phyloP scores from a whole-genome alignment of 2,888 invertebrate genomes.

The Monochamus alternatus region DNA sequence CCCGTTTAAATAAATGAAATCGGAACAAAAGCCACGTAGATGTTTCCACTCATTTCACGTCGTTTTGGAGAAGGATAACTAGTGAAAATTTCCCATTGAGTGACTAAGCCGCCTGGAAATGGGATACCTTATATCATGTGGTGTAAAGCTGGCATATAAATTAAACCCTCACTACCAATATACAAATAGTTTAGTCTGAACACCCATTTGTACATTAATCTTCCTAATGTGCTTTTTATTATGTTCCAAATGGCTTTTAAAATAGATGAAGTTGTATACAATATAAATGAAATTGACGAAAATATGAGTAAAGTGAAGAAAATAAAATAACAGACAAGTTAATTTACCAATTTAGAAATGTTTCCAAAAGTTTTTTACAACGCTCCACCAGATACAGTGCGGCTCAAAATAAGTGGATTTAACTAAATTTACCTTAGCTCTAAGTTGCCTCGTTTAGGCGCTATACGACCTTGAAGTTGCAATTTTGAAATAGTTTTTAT shows the following conservation, averaged over 20 bases:
- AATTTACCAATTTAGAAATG: no score
- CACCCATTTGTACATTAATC: conserved; percentile 1
- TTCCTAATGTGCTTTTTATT: conserved; percentile 5
- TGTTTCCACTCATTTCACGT: conserved; percentile 11
- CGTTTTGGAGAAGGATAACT: conserved; percentile 16
- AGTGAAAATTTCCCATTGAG: conserved; percentile 18
- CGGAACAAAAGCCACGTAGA: conserved; percentile 5
- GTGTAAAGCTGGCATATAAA: conserved; percentile 21
- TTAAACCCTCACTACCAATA: conserved; percentile 20
- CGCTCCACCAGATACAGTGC: no score
- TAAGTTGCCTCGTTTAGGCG: no score
- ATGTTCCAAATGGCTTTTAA: not conserved
- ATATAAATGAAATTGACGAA: no score
- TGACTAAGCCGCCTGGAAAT: not conserved
- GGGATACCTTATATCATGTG: conserved; percentile 23
- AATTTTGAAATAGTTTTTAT: no score
- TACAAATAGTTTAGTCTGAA: conserved; percentile 11
- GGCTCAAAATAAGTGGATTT: no score
- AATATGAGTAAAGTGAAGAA: no score
- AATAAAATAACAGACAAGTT: no score
- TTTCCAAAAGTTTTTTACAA: no score
- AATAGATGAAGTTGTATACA: no score
- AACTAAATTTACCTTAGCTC: no score
- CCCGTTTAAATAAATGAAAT: conserved; percentile 7
- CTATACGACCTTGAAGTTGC: no score